These are phyloP conservation scores for Parambassis ranga DNA, from an alignment of 2,797 vertebrate species.

Conservation along the genomic window DNA sequence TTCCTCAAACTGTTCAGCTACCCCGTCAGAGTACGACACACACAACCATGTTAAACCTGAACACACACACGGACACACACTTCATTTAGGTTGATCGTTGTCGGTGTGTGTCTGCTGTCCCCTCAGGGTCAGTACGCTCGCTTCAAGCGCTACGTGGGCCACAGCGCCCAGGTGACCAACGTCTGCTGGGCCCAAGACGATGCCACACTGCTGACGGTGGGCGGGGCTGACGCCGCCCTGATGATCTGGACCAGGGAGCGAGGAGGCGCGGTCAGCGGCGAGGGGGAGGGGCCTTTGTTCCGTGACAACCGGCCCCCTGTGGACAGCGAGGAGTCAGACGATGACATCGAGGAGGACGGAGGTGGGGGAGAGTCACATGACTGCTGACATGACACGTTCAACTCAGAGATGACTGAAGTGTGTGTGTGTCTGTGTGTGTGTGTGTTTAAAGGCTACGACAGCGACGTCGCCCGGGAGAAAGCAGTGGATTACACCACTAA, in stretches of 20 bases:
- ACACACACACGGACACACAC: neutral
- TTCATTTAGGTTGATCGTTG: neutral
- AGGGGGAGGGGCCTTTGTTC: slow-evolving; percentile 41
- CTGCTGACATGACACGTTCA: too few relatives aligned
- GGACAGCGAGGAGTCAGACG: slow-evolving; percentile 95
- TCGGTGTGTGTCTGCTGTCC: too few relatives aligned
- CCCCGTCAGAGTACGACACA: slow-evolving; percentile 86
- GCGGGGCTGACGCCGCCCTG: slow-evolving; percentile 91
- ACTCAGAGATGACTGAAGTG: neutral
- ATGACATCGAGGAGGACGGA: slow-evolving; percentile 93
- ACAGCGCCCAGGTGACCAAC: slow-evolving; percentile 93
- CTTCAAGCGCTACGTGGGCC: slow-evolving; percentile 94
- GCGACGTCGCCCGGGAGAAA: slow-evolving; percentile 93
- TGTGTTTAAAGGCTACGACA: slow-evolving; percentile 82
- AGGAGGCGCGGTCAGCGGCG: slow-evolving; percentile 75
- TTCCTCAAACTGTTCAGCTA: slow-evolving; percentile 94
- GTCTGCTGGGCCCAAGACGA: slow-evolving; percentile 94
- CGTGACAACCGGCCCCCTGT: slow-evolving; percentile 64
- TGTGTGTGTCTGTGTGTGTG: neutral
- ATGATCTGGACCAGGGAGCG: slow-evolving; percentile 95
- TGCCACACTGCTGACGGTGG: slow-evolving; percentile 88
- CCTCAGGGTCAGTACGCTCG: slow-evolving; percentile 90
- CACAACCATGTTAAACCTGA: neutral
- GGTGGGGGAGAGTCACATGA: too few relatives aligned
- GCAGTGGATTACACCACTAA: slow-evolving; percentile 91